phyloP scores from a whole-genome alignment of 1,140 invertebrate genomes.

The Meteorus sp. region DNA sequence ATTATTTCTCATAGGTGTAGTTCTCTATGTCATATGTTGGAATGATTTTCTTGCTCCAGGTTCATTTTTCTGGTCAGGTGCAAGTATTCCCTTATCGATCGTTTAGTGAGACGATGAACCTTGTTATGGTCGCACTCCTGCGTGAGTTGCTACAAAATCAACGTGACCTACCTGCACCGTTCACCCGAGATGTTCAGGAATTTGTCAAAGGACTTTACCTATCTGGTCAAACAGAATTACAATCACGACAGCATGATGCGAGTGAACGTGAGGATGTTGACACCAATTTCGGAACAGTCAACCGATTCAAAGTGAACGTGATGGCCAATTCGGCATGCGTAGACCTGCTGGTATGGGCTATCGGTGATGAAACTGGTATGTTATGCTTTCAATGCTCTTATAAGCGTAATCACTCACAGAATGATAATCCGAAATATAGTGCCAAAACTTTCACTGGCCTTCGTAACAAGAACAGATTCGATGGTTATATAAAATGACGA shows the following conservation, averaged over 20 bases:
- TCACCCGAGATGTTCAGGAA: slow-evolving; percentile 93
- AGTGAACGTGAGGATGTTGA: slow-evolving; percentile 82
- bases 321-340: slow-evolving; percentile 97
- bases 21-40: background rate
- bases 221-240: slow-evolving; percentile 89
- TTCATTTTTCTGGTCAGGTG: slow-evolving; percentile 58
- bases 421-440: background rate
- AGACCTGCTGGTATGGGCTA: slow-evolving; percentile 96
- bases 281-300: slow-evolving; percentile 75
- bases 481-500: too few species aligned
- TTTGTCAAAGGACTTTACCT: slow-evolving; percentile 84
- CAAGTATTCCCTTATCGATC: slow-evolving; percentile 85
- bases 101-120: slow-evolving; percentile 92
- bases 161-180: slow-evolving; percentile 82
- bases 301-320: slow-evolving; percentile 93
- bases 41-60: slow-evolving; percentile 32
- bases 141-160: slow-evolving; percentile 90
- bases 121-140: slow-evolving; percentile 90
- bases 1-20: background rate
- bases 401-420: slow-evolving; percentile 1
- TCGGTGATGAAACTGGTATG: slow-evolving; percentile 92
- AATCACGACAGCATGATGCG: slow-evolving; percentile 78
- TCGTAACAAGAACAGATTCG: too few species aligned
- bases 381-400: slow-evolving; percentile 20
- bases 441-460: too few species aligned